Percentiles rank a stretch among this genome's conserved stretches.
Evolutionary conservation across 2,888 invertebrate genomes (phyloP).

Genomic region (Pteria penguin): DNA sequence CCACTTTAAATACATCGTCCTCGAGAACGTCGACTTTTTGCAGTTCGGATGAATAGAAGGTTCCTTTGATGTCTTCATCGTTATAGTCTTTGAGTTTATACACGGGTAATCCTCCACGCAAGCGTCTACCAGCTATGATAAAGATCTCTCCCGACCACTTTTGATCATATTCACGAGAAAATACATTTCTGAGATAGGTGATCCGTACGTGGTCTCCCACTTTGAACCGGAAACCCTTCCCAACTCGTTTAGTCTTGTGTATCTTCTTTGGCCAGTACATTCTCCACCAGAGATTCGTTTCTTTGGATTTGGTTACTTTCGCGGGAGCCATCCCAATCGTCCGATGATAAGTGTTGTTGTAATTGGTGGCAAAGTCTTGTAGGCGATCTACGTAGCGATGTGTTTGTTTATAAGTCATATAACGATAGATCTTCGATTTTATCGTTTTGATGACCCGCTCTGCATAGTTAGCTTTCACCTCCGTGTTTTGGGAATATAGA

Average conservation of each 20-base stretch:
- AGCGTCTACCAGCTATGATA: conserved; percentile 2
- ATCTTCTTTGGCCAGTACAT: conserved; percentile 3
- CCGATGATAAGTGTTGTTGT: conserved; percentile 42
- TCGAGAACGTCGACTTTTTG: conserved; percentile 41
- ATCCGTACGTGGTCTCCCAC: conserved; percentile 42
- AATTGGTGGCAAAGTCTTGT: conserved; percentile 38
- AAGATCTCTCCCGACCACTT: conserved; percentile 44
- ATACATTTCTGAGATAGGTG: conserved; percentile 34
- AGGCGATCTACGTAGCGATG: conserved; percentile 21
- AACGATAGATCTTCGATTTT: conserved; percentile 37
- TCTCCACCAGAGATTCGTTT: conserved; percentile 10
- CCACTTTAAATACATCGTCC: conserved; percentile 44
- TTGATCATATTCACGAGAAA: conserved; percentile 46
- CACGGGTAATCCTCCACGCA: no score
- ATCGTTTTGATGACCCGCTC: conserved; percentile 48
- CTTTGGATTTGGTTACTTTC: conserved; percentile 26
- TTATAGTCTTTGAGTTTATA: conserved; percentile 40
- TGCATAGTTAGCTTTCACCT: conserved; percentile 41
- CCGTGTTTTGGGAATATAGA: conserved; percentile 40
- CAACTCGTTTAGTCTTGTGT: not conserved
- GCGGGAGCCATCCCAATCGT: conserved; percentile 34
- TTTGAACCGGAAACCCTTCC: conserved; percentile 41
- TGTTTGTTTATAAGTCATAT: conserved; percentile 39
- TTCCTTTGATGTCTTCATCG: conserved; percentile 39
- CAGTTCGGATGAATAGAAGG: conserved; percentile 49